These are phyloP conservation scores for Dasypolia templi DNA, from an alignment of 2,888 invertebrate genomes.

Conservation along the genomic window DNA sequence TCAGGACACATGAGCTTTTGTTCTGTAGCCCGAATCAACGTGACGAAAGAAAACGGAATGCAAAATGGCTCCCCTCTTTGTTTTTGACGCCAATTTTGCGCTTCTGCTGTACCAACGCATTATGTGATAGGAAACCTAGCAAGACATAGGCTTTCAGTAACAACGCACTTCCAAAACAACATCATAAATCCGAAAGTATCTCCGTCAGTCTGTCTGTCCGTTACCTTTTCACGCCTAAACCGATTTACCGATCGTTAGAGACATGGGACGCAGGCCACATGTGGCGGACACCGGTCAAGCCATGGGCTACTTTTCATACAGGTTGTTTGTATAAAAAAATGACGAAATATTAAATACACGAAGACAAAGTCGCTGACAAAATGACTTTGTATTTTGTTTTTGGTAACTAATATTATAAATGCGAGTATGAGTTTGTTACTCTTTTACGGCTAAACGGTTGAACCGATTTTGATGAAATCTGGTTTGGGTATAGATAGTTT, in stretches of 20 bases:
- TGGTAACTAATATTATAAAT: too few species aligned
- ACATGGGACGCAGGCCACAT: background rate
- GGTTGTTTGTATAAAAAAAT: background rate
- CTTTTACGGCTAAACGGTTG: too few species aligned
- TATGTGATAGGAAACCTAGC: too few species aligned
- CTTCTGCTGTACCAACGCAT: background rate
- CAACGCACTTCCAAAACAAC: background rate
- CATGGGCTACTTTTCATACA: background rate
- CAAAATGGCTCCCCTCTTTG: slow-evolving; percentile 5
- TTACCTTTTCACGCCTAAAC: background rate
- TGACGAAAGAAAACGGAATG: slow-evolving; percentile 9
- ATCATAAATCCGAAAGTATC: background rate
- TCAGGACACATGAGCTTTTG: slow-evolving; percentile 5
- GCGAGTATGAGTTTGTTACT: too few species aligned
- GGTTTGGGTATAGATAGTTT: too few species aligned
- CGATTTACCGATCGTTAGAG: background rate
- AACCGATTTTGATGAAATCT: too few species aligned
- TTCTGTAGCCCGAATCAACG: background rate
- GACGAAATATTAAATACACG: background rate
- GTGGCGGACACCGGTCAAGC: background rate
- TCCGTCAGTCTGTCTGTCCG: too few species aligned
- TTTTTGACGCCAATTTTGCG: background rate
- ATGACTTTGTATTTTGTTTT: too few species aligned
- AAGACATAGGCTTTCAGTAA: background rate
- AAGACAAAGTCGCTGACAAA: background rate